Evolutionary conservation across 2,888 invertebrate species (phyloP).

Genomic region (Sphaeridia pumilis): DNA sequence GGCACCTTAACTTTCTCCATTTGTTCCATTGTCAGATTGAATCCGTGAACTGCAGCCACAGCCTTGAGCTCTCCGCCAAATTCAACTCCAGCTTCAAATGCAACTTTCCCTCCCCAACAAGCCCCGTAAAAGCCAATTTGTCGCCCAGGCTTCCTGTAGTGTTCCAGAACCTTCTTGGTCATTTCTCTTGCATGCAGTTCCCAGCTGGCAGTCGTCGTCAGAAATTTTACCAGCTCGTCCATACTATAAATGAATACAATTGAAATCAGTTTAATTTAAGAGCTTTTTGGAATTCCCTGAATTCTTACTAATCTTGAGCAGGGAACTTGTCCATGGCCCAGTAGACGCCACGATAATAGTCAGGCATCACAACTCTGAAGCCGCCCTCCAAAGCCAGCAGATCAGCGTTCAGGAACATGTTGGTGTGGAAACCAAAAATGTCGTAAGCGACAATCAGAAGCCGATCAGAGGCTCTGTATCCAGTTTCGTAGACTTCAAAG

Average conservation of each 20-base stretch:
- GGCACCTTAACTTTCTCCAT: slow-evolving; percentile 16
- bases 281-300: too few species aligned
- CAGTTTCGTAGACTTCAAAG: slow-evolving; percentile 25
- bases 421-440: slow-evolving; percentile 24
- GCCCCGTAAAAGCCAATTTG: slow-evolving; percentile 22
- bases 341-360: slow-evolving; percentile 20
- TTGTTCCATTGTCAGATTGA: slow-evolving; percentile 9
- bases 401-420: slow-evolving; percentile 21
- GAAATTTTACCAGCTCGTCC: slow-evolving; percentile 18
- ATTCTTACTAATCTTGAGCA: slow-evolving; percentile 19
- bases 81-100: slow-evolving; percentile 15
- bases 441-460: slow-evolving; percentile 24
- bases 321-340: slow-evolving; percentile 16
- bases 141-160: slow-evolving; percentile 20
- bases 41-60: slow-evolving; percentile 19
- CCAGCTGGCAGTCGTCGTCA: slow-evolving; percentile 19
- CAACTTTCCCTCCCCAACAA: slow-evolving; percentile 29
- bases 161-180: slow-evolving; percentile 15
- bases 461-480: slow-evolving; percentile 9
- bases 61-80: slow-evolving; percentile 15
- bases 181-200: slow-evolving; percentile 18
- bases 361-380: slow-evolving; percentile 25
- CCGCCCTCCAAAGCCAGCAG: slow-evolving; percentile 17
- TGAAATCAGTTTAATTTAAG: too few species aligned
- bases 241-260: slow-evolving; percentile 9